Evolutionary conservation across 1,140 invertebrate species (phyloP), one percentile per base, ranked within the genome.

Genomic region (Hylyphantes graminicola): DNA sequence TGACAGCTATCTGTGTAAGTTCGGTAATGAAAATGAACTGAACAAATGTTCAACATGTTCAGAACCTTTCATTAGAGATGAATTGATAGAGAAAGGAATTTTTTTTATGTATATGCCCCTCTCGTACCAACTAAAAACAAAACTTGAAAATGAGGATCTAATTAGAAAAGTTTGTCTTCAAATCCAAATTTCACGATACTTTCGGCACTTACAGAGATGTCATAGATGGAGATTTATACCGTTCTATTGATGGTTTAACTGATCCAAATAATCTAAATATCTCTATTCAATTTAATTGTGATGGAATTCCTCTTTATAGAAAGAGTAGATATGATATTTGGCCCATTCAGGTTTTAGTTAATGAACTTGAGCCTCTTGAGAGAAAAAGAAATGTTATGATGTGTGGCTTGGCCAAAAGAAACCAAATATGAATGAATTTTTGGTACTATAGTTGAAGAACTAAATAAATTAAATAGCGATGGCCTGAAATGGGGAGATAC

Each of bases 41-140:
- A 17, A 2, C 10, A 12, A 50, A 2, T 72, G 48, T 50, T 50
- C 68, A 50, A 13, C 51, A 50, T 72, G 68, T 12, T 13, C 48
- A 17, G 51, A 48, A 51, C 48, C 15, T 15, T 19, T 57, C 10
- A 17, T 55, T 57, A 9, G 10, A 6, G 13, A 35, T 10, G 13
- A 59, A 59, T 17, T 57, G 12, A 57, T 57, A 21, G 73, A 75
- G 11, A 21, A 75, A 57, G n/a, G 73, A 59, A 12, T 57, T 21
- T 75, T 75, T 35, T 75, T 75, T 75, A 55, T 75, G 17, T 59
- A 75, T 59, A 59, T 75, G 8, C 73, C 73, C 8, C 35, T 75
- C 19, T 17, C 12, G 35, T 8, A 75, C 13, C 73, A 75, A 21
- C 11, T 75, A 57, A 55, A 21, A 59, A 19, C 9, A 75, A 75